Evolutionary conservation across 2,113 vertebrate species (phyloP).

Genomic region (Oreocharis arfaki): DNA sequence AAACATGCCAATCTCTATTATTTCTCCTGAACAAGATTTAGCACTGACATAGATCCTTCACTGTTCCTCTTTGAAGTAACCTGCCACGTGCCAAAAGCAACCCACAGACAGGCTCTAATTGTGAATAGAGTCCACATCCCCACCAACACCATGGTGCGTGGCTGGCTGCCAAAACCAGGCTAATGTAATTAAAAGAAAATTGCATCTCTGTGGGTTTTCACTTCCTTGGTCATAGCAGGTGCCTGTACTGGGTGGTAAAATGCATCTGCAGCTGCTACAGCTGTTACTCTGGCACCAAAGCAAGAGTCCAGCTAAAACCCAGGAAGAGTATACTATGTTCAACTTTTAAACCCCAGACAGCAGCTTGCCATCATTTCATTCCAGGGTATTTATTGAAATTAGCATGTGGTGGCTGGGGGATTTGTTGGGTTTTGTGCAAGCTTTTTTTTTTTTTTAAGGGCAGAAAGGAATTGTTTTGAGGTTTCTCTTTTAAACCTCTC

Average conservation of each 20-base stretch:
- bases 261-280: slow-evolving; percentile 66
- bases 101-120: background rate
- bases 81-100: background rate
- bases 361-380: slow-evolving; percentile 4
- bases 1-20: background rate
- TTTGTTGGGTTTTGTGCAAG: background rate
- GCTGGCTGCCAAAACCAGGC: slow-evolving; percentile 38
- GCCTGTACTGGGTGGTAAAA: slow-evolving; percentile 51
- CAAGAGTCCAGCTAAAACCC: slow-evolving; percentile 41
- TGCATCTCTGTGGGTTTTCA: slow-evolving; percentile 58
- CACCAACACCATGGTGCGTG: background rate
- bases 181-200: slow-evolving; percentile 61
- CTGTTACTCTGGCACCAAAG: slow-evolving; percentile 59
- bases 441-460: background rate
- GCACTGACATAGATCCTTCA: background rate
- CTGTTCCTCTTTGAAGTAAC: background rate
- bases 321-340: slow-evolving; percentile 43
- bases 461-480: background rate
- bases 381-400: slow-evolving; percentile 48
- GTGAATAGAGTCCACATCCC: slow-evolving; percentile 6
- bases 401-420: background rate
- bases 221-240: slow-evolving; percentile 59
- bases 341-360: slow-evolving; percentile 13
- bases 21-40: background rate
- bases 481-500: background rate